phyloP scores from a whole-genome alignment of 2,113 vertebrate genomes.

The Crotalus viridis region DNA sequence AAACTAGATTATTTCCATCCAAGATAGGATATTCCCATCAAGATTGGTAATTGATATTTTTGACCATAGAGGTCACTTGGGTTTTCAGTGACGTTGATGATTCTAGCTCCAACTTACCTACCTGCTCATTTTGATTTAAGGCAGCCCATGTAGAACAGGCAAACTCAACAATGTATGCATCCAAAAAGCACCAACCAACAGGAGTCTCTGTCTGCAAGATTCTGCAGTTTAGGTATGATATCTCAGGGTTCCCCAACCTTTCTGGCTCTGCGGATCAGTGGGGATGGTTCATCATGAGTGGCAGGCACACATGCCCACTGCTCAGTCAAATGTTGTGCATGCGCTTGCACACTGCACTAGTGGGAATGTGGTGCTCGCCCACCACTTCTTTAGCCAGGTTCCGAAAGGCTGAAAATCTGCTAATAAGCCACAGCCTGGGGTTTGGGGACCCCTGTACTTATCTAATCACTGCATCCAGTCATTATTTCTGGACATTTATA shows the following conservation, averaged over 20 bases:
- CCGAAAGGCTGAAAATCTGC: not conserved
- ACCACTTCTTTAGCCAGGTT: not conserved
- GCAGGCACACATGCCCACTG: not conserved
- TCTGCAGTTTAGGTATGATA: not conserved
- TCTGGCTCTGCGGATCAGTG: not conserved
- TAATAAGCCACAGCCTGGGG: not conserved
- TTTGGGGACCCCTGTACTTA: not conserved
- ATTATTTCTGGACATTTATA: not conserved
- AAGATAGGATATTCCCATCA: not conserved
- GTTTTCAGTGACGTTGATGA: not conserved
- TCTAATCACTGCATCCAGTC: not conserved
- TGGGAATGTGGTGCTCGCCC: not conserved
- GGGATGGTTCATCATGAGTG: not conserved
- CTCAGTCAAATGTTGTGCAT: not conserved
- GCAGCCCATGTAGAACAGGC: not conserved
- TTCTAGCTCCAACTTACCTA: not conserved
- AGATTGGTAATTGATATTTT: not conserved
- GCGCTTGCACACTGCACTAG: fast-evolving
- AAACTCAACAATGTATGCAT: not conserved
- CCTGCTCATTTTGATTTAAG: not conserved
- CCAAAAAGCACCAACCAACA: not conserved
- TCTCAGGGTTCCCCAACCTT: not conserved
- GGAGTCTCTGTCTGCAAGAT: not conserved
- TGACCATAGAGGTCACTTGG: not conserved
- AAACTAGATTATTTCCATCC: not conserved